These are phyloP conservation scores for Magallana ariakensis DNA, from an alignment of 1,140 invertebrate genomes.

Conservation along the genomic window DNA sequence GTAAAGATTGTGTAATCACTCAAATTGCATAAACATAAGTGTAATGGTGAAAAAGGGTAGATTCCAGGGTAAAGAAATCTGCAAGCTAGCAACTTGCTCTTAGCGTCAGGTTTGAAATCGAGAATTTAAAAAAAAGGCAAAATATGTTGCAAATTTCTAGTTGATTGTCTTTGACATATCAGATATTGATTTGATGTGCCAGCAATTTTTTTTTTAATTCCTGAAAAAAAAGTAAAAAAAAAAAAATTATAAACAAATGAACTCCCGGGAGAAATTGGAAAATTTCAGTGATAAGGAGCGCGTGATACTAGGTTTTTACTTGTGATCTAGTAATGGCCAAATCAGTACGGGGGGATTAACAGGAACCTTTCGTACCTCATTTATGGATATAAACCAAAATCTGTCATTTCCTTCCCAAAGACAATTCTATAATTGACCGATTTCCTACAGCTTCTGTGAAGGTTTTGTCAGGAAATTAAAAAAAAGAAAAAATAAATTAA, in stretches of 20 bases:
- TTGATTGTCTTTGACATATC: background rate
- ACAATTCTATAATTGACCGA: background rate
- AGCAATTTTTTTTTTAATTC: background rate
- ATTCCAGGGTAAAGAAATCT: background rate
- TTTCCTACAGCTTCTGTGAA: background rate
- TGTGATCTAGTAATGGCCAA: background rate
- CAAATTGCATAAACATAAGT: background rate
- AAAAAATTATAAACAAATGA: background rate
- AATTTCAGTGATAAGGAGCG: background rate
- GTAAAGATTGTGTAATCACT: background rate
- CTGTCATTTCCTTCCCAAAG: background rate
- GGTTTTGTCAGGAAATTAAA: slow-evolving; percentile 4
- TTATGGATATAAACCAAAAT: slow-evolving; percentile 14
- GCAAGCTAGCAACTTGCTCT: no score
- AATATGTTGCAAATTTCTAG: background rate
- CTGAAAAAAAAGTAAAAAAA: no score
- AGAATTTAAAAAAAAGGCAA: background rate
- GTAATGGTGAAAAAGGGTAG: background rate
- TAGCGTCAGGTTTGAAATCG: no score
- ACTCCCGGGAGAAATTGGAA: background rate
- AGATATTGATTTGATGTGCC: background rate
- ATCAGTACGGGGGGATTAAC: background rate
- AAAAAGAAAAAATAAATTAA: background rate
- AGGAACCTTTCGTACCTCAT: background rate
- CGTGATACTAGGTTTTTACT: background rate